phyloP scores from a whole-genome alignment of 2,888 invertebrate species.

The Sturmia bella region DNA sequence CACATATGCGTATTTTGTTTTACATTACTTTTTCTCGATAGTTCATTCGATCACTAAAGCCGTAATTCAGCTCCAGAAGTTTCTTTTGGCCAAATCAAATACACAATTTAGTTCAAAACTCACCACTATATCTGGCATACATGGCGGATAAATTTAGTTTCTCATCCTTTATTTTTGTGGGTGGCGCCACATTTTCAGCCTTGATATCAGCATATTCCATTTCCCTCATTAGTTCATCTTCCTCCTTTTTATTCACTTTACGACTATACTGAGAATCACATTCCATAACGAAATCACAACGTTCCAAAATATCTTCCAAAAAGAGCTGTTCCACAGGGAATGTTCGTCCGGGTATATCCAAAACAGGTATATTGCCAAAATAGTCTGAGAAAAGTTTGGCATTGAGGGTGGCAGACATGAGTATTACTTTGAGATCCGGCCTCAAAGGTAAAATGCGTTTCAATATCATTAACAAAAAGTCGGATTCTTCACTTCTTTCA shows the following conservation, averaged over 20 bases:
- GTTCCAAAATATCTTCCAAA: conserved; percentile 91
- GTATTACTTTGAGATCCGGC: conserved; percentile 89
- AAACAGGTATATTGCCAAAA: conserved; percentile 88
- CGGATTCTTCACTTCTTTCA: conserved; percentile 94
- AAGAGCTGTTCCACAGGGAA: conserved; percentile 92
- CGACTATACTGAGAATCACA: conserved; percentile 84
- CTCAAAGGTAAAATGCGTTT: conserved; percentile 88
- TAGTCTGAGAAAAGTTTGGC: conserved; percentile 92
- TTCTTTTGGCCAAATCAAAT: too few relatives aligned
- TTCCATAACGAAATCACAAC: conserved; percentile 84
- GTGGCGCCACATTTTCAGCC: conserved; percentile 83
- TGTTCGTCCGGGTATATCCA: conserved; percentile 92
- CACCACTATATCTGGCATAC: conserved; percentile 86
- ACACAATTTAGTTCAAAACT: conserved; percentile 54
- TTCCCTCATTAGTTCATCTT: conserved; percentile 84
- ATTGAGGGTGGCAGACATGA: conserved; percentile 97
- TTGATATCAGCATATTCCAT: conserved; percentile 85
- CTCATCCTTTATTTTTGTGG: conserved; percentile 87
- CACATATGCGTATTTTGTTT: too few relatives aligned
- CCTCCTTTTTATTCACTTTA: conserved; percentile 85
- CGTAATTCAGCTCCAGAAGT: too few relatives aligned
- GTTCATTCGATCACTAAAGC: too few relatives aligned
- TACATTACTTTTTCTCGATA: too few relatives aligned
- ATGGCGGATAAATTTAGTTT: conserved; percentile 87
- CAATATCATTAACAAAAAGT: conserved; percentile 92